A percentile compares a stretch with the other conserved stretches of the same genome.
These are phyloP conservation scores for Crocuta crocuta DNA, from an alignment of 2,113 vertebrate species.

Conservation along the genomic window DNA sequence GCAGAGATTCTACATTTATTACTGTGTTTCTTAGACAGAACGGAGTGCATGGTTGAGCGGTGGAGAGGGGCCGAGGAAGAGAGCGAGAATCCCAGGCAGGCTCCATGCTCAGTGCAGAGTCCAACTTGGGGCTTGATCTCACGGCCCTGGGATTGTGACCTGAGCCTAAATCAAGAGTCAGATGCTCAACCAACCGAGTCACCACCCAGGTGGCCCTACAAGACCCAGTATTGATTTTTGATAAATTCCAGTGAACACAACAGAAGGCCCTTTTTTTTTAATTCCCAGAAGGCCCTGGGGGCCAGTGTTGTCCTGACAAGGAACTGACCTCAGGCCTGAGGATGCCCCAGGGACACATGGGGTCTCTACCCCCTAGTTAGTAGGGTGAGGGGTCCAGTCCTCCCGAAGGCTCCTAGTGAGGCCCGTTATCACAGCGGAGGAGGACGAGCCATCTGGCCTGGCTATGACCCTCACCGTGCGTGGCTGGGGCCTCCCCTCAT, in stretches of 20 bases:
- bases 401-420: no score
- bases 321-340: not conserved
- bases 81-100: no score
- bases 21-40: no score
- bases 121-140: no score
- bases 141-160: no score
- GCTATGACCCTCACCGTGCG: rapidly evolving
- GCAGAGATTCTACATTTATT: no score
- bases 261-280: no score
- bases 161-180: no score
- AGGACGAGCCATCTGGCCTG: rapidly evolving
- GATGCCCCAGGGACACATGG: rapidly evolving
- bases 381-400: not conserved
- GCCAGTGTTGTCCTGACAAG: not conserved
- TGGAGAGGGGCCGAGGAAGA: no score
- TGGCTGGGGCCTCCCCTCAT: not conserved
- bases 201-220: not conserved
- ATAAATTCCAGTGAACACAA: not conserved
- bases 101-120: no score
- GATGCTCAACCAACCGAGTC: not conserved
- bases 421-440: not conserved
- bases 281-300: not conserved
- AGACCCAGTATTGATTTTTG: not conserved
- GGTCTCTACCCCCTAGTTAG: not conserved
- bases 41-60: no score